phyloP scores from a whole-genome alignment of 2,888 invertebrate species.

The Oegoconia quadripuncta region DNA sequence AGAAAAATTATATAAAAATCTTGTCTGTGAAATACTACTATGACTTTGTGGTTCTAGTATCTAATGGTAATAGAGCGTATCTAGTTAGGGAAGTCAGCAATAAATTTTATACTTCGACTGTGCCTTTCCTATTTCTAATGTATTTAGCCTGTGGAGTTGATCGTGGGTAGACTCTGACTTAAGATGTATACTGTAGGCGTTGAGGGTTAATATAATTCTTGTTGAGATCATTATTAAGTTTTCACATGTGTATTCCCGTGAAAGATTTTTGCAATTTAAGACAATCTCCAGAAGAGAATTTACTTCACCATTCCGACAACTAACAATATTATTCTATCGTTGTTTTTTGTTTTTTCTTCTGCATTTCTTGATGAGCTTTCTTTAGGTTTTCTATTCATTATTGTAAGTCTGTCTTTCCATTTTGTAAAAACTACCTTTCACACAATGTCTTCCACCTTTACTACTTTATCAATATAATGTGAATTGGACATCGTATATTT shows the following conservation, averaged over 20 bases:
- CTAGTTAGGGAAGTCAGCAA: slow-evolving; percentile 76
- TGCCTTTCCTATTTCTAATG: slow-evolving; percentile 79
- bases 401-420: slow-evolving; percentile 25
- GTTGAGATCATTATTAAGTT: slow-evolving; percentile 51
- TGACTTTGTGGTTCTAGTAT: slow-evolving; percentile 27
- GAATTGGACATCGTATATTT: slow-evolving; percentile 11
- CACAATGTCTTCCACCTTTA: slow-evolving; percentile 57
- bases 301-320: slow-evolving; percentile 47
- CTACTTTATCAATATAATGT: slow-evolving; percentile 24
- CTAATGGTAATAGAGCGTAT: slow-evolving; percentile 43
- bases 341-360: slow-evolving; percentile 33
- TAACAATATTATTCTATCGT: slow-evolving; percentile 36
- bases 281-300: slow-evolving; percentile 34
- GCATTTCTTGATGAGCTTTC: slow-evolving; percentile 23
- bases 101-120: slow-evolving; percentile 79
- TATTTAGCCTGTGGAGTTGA: slow-evolving; percentile 70
- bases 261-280: slow-evolving; percentile 40
- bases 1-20: slow-evolving; percentile 18
- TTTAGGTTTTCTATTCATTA: slow-evolving; percentile 22
- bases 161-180: slow-evolving; percentile 61
- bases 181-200: slow-evolving; percentile 62
- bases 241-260: slow-evolving; percentile 37
- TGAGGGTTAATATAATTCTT: slow-evolving; percentile 46
- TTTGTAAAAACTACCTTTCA: slow-evolving; percentile 30
- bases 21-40: background rate